Evolutionary conservation across 2,888 invertebrate genomes (phyloP).

Genomic region (Lagria hirta): DNA sequence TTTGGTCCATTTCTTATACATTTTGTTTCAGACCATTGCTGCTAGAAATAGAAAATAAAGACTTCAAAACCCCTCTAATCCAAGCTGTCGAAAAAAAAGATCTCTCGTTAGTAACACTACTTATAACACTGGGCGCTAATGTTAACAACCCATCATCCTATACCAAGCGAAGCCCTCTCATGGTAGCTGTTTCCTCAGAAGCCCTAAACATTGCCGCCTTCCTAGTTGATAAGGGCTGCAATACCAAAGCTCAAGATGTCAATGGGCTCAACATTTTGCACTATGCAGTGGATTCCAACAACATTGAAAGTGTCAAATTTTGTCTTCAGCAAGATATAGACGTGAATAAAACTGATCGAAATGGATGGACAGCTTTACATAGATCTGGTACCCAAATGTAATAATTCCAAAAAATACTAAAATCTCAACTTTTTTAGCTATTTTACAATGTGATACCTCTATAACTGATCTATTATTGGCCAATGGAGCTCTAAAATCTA

Average conservation of each 20-base stretch:
- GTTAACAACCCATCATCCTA: slow-evolving; percentile 51
- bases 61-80: slow-evolving; percentile 58
- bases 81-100: slow-evolving; percentile 57
- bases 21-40: slow-evolving; percentile 51
- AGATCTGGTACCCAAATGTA: slow-evolving; percentile 52
- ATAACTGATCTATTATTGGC: slow-evolving; percentile 54
- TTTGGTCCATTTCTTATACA: not conserved
- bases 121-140: slow-evolving; percentile 57
- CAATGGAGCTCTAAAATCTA: slow-evolving; percentile 53
- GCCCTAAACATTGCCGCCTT: slow-evolving; percentile 50
- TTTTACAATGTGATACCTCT: slow-evolving; percentile 53
- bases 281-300: slow-evolving; percentile 59
- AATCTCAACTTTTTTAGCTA: slow-evolving; percentile 48
- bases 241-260: slow-evolving; percentile 51
- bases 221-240: slow-evolving; percentile 57
- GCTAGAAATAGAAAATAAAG: slow-evolving; percentile 55
- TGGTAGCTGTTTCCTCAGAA: slow-evolving; percentile 54
- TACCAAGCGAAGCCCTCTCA: slow-evolving; percentile 56
- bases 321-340: slow-evolving; percentile 53
- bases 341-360: slow-evolving; percentile 51
- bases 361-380: slow-evolving; percentile 61
- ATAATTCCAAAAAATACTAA: not conserved
- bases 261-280: slow-evolving; percentile 59
- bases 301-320: slow-evolving; percentile 45
- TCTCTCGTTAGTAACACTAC: slow-evolving; percentile 52